Conservation (phyloP, 2,113 vertebrate genomes). For the Notarius quadriscutis region DNA sequence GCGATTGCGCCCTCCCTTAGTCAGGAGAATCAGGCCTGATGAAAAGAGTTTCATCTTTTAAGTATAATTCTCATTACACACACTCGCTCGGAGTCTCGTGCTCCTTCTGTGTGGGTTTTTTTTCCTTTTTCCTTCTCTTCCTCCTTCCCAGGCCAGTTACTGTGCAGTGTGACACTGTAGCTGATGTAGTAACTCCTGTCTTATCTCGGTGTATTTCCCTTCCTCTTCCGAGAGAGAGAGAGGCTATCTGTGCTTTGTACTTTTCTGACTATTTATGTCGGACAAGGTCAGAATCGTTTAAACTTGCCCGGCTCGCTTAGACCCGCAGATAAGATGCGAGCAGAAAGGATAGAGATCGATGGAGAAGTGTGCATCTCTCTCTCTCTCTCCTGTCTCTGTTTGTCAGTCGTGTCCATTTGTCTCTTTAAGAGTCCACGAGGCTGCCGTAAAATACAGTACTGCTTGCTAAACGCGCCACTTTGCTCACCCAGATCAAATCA, state of each 20-base stretch:
- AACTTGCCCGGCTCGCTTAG: slow-evolving; percentile 69
- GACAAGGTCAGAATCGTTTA: slow-evolving; percentile 82
- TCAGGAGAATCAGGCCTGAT: slow-evolving; percentile 44
- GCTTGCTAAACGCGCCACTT: slow-evolving; percentile 70
- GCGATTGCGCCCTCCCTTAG: slow-evolving; percentile 35
- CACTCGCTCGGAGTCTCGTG: neutral
- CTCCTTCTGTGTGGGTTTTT: neutral
- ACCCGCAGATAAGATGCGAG: slow-evolving; percentile 75
- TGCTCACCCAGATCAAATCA: slow-evolving; percentile 60
- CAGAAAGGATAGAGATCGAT: slow-evolving; percentile 64
- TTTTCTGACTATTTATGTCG: slow-evolving; percentile 81
- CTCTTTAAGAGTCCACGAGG: slow-evolving; percentile 59
- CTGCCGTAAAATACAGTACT: slow-evolving; percentile 70
- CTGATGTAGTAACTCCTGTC: slow-evolving; percentile 57
- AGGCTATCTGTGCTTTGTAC: slow-evolving; percentile 73
- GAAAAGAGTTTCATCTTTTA: slow-evolving; percentile 51
- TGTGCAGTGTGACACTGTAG: slow-evolving; percentile 47
- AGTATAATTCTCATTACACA: slow-evolving; percentile 50
- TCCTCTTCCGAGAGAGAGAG: slow-evolving; percentile 47
- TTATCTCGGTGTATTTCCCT: slow-evolving; percentile 59
- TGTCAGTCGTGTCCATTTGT: slow-evolving; percentile 62
- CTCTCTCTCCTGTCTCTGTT: slow-evolving; percentile 54
- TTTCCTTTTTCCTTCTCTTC: too few species aligned
- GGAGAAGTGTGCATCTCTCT: slow-evolving; percentile 73
- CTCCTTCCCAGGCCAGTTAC: slow-evolving; percentile 14